These are phyloP conservation scores for Microcaecilia unicolor DNA, from an alignment of 2,797 vertebrate species.

Conservation along the genomic window DNA sequence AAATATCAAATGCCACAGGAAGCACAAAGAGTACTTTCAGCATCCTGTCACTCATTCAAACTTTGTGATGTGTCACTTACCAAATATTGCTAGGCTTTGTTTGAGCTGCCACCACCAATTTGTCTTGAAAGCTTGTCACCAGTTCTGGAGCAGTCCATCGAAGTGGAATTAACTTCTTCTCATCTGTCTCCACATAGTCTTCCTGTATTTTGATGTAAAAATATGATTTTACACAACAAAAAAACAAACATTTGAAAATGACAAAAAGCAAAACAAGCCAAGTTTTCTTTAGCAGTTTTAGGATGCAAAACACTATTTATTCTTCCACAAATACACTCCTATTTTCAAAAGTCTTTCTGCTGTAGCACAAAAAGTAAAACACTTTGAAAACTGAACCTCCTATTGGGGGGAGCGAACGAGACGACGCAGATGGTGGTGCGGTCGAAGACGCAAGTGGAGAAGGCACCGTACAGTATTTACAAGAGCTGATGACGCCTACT, in stretches of 20 bases:
- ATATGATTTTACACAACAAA: too few relatives aligned
- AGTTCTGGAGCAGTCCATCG: conserved; percentile 93
- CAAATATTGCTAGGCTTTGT: conserved; percentile 90
- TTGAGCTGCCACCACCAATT: conserved; percentile 79
- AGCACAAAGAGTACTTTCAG: too few relatives aligned
- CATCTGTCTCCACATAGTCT: conserved; percentile 91
- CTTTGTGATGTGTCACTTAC: conserved; percentile 62
- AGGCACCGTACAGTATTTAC: too few relatives aligned
- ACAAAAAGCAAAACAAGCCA: too few relatives aligned
- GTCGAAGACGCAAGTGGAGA: too few relatives aligned
- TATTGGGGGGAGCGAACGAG: too few relatives aligned
- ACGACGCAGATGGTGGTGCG: too few relatives aligned
- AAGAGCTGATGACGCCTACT: too few relatives aligned
- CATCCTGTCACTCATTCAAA: too few relatives aligned
- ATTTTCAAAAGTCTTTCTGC: not conserved
- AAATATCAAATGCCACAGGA: too few relatives aligned
- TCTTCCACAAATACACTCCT: not conserved
- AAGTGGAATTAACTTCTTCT: conserved; percentile 79
- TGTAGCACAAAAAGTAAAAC: not conserved
- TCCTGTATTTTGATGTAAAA: conserved; percentile 57
- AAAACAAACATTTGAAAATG: not conserved
- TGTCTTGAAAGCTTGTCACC: conserved; percentile 85
- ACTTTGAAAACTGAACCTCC: too few relatives aligned
- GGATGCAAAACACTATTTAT: too few relatives aligned
- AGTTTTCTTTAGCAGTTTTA: not conserved